Percentiles rank a stretch among this genome's conserved stretches.
These are phyloP conservation scores for Rhynchomys soricoides DNA, from an alignment of 2,113 vertebrate species.

Conservation along the genomic window DNA sequence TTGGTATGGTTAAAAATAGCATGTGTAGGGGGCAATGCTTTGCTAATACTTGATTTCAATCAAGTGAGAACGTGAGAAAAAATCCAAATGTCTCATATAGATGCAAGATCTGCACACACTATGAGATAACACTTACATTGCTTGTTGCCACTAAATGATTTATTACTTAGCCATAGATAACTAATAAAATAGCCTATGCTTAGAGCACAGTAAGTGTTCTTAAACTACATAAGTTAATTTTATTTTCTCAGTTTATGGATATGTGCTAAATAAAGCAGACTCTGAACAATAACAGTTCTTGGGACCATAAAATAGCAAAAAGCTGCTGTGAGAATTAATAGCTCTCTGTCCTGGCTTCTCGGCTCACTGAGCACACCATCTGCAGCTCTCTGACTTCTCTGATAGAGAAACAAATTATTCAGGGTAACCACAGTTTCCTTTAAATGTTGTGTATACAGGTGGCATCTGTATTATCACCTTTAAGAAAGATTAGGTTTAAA, in stretches of 20 bases:
- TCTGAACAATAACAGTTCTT: slow-evolving; percentile 50
- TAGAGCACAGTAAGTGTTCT: slow-evolving; percentile 11
- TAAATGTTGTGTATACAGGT: slow-evolving; percentile 55
- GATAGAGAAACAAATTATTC: slow-evolving; percentile 73
- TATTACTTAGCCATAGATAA: slow-evolving; percentile 22
- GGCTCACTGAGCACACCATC: slow-evolving; percentile 59
- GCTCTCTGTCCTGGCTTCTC: background rate
- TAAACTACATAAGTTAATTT: slow-evolving; percentile 44
- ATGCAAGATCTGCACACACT: background rate
- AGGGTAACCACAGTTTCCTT: slow-evolving; percentile 50
- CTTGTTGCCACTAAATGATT: background rate
- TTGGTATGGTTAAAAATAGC: slow-evolving; percentile 13
- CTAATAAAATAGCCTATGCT: background rate
- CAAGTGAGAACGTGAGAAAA: background rate
- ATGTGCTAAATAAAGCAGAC: slow-evolving; percentile 42
- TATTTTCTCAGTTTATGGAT: slow-evolving; percentile 61
- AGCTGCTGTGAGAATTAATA: slow-evolving; percentile 63
- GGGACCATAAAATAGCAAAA: slow-evolving; percentile 34
- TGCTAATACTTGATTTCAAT: slow-evolving; percentile 20
- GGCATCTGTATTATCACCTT: slow-evolving; percentile 54
- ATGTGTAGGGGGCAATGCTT: background rate
- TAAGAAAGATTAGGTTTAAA: slow-evolving; percentile 64
- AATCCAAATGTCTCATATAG: background rate
- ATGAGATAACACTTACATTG: background rate
- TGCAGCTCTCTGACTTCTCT: slow-evolving; percentile 58